Evolutionary conservation across 2,113 vertebrate species (phyloP).

Genomic region (Orycteropus afer): DNA sequence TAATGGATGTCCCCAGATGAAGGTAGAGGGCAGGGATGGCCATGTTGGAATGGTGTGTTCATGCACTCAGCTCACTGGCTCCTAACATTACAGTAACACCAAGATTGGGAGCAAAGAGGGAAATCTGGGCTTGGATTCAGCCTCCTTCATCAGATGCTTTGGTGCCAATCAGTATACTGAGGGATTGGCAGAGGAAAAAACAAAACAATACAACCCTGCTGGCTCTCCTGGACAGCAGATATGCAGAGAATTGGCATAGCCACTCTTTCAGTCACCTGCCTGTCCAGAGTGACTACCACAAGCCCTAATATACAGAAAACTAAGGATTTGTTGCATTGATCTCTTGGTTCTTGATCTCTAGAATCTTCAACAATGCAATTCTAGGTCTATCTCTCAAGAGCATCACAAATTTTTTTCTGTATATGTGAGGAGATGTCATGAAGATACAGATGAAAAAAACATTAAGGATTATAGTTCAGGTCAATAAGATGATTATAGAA

Average conservation of each 20-base stretch:
- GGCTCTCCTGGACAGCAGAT: neutral
- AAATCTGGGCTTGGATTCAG: constrained; percentile 1
- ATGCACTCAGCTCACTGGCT: neutral
- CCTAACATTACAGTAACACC: neutral
- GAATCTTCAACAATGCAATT: neutral
- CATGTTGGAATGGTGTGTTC: constrained; percentile 1
- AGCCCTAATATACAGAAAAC: neutral
- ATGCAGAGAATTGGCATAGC: neutral
- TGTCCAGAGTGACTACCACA: neutral
- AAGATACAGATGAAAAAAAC: neutral
- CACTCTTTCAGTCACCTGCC: neutral
- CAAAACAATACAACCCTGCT: neutral
- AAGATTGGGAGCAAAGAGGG: neutral
- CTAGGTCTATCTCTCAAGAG: neutral
- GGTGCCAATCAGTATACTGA: neutral
- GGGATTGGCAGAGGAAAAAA: neutral
- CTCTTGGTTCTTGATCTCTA: neutral
- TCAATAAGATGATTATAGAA: neutral
- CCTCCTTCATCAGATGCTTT: constrained; percentile 13
- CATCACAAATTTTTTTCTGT: neutral
- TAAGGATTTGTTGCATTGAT: neutral
- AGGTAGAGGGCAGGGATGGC: neutral
- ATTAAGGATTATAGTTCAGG: neutral
- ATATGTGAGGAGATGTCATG: neutral
- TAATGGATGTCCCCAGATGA: neutral